phyloP scores from a whole-genome alignment of 2,888 invertebrate genomes.

The Agriopis leucophaearia region DNA sequence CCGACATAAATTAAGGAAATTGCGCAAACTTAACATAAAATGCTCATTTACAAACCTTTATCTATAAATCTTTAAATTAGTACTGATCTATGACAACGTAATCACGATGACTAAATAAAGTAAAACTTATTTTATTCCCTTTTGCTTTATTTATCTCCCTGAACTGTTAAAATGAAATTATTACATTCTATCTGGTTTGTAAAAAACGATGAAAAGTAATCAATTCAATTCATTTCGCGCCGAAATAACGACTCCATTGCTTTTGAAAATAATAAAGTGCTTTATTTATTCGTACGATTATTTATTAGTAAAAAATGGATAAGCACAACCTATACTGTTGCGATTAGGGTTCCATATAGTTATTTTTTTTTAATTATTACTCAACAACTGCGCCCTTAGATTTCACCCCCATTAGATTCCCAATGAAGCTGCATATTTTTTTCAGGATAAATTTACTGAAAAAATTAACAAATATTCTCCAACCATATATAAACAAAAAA shows the following conservation, averaged over 20 bases:
- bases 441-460: too few species aligned
- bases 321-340: not conserved
- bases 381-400: too few species aligned
- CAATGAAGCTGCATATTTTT: too few species aligned
- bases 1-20: too few species aligned
- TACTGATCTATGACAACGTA: too few species aligned
- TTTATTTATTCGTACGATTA: conserved; percentile 63
- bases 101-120: too few species aligned
- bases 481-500: too few species aligned
- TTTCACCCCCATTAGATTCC: too few species aligned
- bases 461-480: too few species aligned
- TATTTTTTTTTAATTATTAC: not conserved
- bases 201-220: conserved; percentile 54
- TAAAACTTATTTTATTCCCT: not conserved
- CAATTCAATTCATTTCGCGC: conserved; percentile 37
- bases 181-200: conserved; percentile 53
- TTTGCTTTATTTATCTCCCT: not conserved
- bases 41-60: too few species aligned
- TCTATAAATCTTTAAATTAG: too few species aligned
- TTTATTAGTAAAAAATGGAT: conserved; percentile 51
- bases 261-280: conserved; percentile 51
- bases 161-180: conserved; percentile 5
- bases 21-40: too few species aligned
- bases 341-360: conserved; percentile 22
- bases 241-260: conserved; percentile 55